Evolutionary conservation across 2,113 vertebrate species (phyloP).

Genomic region (Chionis minor): DNA sequence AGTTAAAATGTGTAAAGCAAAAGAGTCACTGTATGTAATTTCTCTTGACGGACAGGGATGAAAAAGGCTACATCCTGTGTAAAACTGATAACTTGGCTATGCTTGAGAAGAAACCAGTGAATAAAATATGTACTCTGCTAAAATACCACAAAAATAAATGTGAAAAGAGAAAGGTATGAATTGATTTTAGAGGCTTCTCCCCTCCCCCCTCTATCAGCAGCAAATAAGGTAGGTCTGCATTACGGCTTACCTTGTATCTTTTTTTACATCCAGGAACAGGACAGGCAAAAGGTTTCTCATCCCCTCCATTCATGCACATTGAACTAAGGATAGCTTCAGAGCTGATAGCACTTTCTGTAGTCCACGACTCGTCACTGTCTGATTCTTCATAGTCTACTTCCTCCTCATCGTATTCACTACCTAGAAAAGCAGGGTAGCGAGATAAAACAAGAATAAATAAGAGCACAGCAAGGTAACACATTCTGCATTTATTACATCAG

Average conservation of each 20-base stretch:
- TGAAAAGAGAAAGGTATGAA: background rate
- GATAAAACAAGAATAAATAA: background rate
- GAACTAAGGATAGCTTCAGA: constrained; percentile 97
- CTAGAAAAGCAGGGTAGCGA: constrained; percentile 63
- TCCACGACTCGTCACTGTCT: constrained; percentile 98
- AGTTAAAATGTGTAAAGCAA: background rate
- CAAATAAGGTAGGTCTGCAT: background rate
- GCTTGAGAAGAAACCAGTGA: background rate
- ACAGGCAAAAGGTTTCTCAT: constrained; percentile 98
- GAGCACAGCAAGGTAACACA: background rate
- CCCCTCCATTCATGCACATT: constrained; percentile 98
- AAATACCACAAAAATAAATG: background rate
- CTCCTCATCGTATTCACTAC: constrained; percentile 96
- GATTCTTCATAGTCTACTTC: constrained; percentile 97
- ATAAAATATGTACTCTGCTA: background rate
- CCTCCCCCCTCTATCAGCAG: accelerated
- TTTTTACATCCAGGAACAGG: constrained; percentile 98
- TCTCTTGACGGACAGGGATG: background rate
- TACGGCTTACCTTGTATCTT: constrained; percentile 90
- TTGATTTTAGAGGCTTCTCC: background rate
- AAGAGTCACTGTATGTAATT: background rate
- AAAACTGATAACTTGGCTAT: background rate
- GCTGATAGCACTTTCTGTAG: constrained; percentile 98
- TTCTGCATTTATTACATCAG: constrained; percentile 29
- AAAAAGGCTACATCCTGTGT: background rate